Evolutionary conservation across 2,888 invertebrate species (phyloP), one percentile per base, ranked within the genome.

Genomic region (Nephrocerus scutellatus): DNA sequence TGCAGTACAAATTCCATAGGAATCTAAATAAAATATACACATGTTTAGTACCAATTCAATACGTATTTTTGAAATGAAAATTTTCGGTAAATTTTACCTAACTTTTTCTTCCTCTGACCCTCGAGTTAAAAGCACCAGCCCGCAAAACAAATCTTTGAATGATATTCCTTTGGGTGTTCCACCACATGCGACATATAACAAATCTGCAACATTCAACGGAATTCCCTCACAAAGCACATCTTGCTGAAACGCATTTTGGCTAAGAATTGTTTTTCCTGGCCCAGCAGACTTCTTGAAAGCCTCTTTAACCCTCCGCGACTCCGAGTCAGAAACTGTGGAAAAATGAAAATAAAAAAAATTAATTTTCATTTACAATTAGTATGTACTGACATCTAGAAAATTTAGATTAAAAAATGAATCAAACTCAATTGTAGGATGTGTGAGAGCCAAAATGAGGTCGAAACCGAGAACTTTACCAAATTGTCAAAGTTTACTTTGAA

Each of bases 211-310:
- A 50, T 81, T 78, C 35, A 72, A 65, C 4, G 91, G 91, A 15
- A 91, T 87, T 35, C 85, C 83, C 65, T 90, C 89, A 53, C 89
- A 87, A 42, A 91, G 71, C 36, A 91, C 89, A 70, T 90, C 87
- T 60, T 81, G 80, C 38, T 82, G 79, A 68, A 92, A 91, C 28
- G 82, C 79, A 57, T 78, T 77, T 56, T 83, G 79, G 56, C 81
- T 80, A 60, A 87, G 73, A 52, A 77, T 72, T 53, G 74, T 73
- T 40, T 76, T 75, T 16, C 79, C 80, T 43, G 79, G 72, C 44
- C 84, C 83, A 38, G 87, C 82, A 52, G 84, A 79, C 60, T 86
- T 76, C 63, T 88, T 88, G 67, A 89, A 91, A 31, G 90, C 87
- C 69, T 90, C 89, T 60, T 83, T 82, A 42, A 91, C 77, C 52